A percentile compares a stretch with the other conserved stretches of the same genome.
These are phyloP conservation scores for Luperina testacea DNA, from an alignment of 2,888 invertebrate species.

Conservation along the genomic window DNA sequence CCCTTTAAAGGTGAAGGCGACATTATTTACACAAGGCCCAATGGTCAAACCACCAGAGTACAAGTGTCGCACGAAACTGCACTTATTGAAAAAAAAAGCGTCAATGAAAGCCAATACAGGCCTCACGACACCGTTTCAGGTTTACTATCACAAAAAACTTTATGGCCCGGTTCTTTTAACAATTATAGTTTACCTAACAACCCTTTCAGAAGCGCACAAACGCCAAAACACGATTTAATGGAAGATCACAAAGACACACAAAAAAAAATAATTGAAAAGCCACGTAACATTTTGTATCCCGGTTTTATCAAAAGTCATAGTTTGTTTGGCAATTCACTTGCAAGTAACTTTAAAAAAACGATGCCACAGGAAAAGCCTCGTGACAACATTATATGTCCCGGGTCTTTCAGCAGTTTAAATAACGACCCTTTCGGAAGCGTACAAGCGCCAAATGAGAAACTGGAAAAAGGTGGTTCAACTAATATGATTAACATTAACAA, in stretches of 20 bases:
- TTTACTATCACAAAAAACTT: background rate
- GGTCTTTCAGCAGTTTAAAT: too few relatives aligned
- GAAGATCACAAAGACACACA: background rate
- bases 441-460: too few relatives aligned
- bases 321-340: background rate
- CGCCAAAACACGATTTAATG: background rate
- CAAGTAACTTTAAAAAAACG: background rate
- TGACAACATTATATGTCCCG: background rate
- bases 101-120: background rate
- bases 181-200: background rate
- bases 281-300: background rate
- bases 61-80: background rate
- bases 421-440: too few relatives aligned
- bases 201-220: background rate
- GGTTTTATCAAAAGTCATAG: background rate
- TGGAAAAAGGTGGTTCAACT: too few relatives aligned
- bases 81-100: background rate
- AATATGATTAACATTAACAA: too few relatives aligned
- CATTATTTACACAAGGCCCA: background rate
- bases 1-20: background rate
- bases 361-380: background rate
- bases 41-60: background rate
- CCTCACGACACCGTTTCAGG: background rate
- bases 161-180: background rate
- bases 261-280: background rate